Evolutionary conservation across 2,113 vertebrate genomes (phyloP).

Genomic region (Brachirus orientalis): DNA sequence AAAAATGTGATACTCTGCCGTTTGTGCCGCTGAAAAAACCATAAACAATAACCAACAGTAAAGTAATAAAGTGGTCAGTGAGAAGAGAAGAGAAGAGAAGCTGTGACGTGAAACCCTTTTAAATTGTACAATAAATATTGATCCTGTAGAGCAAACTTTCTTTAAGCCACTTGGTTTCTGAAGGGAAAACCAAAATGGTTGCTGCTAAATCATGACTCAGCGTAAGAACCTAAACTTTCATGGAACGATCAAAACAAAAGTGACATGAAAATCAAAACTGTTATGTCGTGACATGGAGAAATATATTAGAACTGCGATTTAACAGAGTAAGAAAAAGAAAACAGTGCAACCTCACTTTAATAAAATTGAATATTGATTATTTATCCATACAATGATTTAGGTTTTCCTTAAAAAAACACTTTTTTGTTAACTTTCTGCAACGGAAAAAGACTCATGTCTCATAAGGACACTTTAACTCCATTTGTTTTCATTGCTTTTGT

Average conservation of each 20-base stretch:
- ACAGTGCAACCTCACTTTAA: not conserved
- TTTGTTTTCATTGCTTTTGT: too few species aligned
- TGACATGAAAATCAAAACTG: not conserved
- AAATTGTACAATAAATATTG: not conserved
- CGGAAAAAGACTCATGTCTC: too few species aligned
- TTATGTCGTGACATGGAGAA: not conserved
- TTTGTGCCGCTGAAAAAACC: constrained; percentile 24
- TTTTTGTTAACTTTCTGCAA: too few species aligned
- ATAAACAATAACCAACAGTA: constrained; percentile 2
- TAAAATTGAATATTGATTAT: not conserved
- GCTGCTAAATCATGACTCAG: not conserved
- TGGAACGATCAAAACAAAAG: not conserved
- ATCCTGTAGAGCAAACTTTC: not conserved
- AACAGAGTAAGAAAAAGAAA: not conserved
- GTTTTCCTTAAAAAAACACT: not conserved
- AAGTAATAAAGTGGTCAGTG: not conserved
- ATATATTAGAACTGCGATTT: not conserved
- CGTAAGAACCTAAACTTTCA: not conserved
- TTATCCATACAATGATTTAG: too few species aligned
- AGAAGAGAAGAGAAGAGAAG: not conserved
- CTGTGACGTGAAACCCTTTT: not conserved
- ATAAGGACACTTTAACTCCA: too few species aligned
- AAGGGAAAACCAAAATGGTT: too few species aligned
- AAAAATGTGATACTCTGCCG: constrained; percentile 18
- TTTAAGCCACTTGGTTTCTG: too few species aligned